phyloP scores from a whole-genome alignment of 2,797 vertebrate genomes.

The Pteropus rufus region DNA sequence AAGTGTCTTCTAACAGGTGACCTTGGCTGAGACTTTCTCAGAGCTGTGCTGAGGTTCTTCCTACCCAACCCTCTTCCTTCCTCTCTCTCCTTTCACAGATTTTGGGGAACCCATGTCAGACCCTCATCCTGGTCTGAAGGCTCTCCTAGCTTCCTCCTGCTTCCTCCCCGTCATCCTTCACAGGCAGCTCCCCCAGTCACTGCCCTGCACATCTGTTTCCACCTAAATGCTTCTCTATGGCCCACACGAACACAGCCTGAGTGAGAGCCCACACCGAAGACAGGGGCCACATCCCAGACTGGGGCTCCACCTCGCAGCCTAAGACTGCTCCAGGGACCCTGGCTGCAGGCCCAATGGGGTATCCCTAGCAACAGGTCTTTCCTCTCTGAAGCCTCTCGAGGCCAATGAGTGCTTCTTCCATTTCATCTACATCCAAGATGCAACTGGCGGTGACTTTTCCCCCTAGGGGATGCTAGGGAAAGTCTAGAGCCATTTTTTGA shows the following conservation, averaged over 20 bases:
- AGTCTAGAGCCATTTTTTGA: background rate
- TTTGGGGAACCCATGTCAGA: background rate
- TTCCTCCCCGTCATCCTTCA: background rate
- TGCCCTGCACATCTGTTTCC: background rate
- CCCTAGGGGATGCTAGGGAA: background rate
- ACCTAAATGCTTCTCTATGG: background rate
- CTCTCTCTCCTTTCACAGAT: background rate
- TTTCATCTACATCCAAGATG: background rate
- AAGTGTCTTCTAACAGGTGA: too few species aligned
- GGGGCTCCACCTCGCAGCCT: background rate
- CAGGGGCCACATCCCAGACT: background rate
- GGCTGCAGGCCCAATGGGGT: background rate
- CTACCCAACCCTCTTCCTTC: background rate
- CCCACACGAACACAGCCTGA: background rate
- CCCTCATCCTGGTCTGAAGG: background rate
- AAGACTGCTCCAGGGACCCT: background rate
- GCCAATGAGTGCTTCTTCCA: background rate
- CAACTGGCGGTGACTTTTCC: too few species aligned
- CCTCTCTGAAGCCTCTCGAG: background rate
- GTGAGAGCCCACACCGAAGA: background rate
- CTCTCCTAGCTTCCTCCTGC: background rate
- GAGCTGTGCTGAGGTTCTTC: background rate
- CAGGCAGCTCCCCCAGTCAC: too few species aligned
- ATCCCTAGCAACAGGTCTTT: background rate
- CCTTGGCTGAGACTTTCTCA: background rate